These are phyloP conservation scores for Drosophila borborema DNA, from an alignment of 2,888 invertebrate species.

Conservation along the genomic window DNA sequence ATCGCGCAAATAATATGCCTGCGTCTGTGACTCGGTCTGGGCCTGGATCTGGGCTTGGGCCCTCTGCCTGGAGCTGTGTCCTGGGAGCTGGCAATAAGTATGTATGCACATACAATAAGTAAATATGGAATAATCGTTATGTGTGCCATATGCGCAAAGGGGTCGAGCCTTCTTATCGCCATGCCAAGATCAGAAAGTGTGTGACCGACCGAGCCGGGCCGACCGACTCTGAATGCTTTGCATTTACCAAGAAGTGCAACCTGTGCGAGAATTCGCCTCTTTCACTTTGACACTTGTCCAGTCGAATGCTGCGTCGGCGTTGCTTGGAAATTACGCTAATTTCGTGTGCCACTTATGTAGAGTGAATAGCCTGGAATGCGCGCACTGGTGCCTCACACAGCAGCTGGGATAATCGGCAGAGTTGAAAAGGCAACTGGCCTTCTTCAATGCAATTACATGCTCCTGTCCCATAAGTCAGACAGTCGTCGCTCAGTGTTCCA, in stretches of 20 bases:
- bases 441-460: conserved; percentile 69
- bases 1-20: conserved; percentile 84
- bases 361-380: conserved; percentile 54
- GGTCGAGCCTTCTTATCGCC: conserved; percentile 67
- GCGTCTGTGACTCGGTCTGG: conserved; percentile 12
- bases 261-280: conserved; percentile 69
- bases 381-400: conserved; percentile 16
- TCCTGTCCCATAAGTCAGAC: conserved; percentile 60
- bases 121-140: conserved; percentile 83
- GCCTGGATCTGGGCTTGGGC: conserved; percentile 5
- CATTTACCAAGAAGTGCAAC: conserved; percentile 76
- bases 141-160: conserved; percentile 64
- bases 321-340: conserved; percentile 78
- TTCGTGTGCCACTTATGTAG: conserved; percentile 67
- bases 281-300: conserved; percentile 79
- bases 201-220: conserved; percentile 49
- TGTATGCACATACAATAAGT: conserved; percentile 79
- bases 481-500: conserved; percentile 66
- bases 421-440: conserved; percentile 69
- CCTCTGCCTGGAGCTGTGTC: conserved; percentile 34
- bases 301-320: conserved; percentile 53
- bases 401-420: conserved; percentile 79
- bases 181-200: conserved; percentile 75
- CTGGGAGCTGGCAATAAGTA: conserved; percentile 56
- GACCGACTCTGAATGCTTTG: conserved; percentile 51